These are phyloP conservation scores for Spondyliosoma cantharus DNA, from an alignment of 2,797 vertebrate genomes.

Conservation along the genomic window DNA sequence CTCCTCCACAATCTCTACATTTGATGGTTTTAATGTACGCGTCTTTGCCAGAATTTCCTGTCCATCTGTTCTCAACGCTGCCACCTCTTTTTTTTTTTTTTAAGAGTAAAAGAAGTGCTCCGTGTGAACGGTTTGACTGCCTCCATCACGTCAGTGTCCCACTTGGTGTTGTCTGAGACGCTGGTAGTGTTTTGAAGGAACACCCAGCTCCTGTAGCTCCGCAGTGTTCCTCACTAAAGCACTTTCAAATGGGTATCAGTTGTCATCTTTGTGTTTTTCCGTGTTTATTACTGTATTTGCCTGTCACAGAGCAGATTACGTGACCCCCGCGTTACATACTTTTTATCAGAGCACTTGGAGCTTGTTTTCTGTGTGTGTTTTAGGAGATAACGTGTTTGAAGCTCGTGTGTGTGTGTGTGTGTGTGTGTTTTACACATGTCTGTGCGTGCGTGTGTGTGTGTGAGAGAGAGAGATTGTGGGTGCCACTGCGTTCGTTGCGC, in stretches of 20 bases:
- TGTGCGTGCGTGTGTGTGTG: slow-evolving; percentile 7
- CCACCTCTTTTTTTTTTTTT: background rate
- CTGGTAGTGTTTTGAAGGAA: slow-evolving; percentile 39
- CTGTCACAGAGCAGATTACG: slow-evolving; percentile 24
- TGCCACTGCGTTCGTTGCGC: slow-evolving; percentile 71
- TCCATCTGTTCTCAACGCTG: background rate
- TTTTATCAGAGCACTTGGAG: slow-evolving; percentile 38
- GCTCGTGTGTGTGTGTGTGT: slow-evolving; percentile 15
- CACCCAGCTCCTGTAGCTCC: slow-evolving; percentile 45
- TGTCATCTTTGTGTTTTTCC: slow-evolving; percentile 38
- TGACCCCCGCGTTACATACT: slow-evolving; percentile 15
- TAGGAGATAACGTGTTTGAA: slow-evolving; percentile 45
- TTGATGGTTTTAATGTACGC: no score
- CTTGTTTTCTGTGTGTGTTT: slow-evolving; percentile 31
- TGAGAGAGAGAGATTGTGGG: slow-evolving; percentile 50
- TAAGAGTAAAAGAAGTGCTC: background rate
- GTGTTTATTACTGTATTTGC: slow-evolving; percentile 4
- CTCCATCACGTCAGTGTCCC: slow-evolving; percentile 38
- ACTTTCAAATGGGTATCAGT: slow-evolving; percentile 28
- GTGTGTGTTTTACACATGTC: slow-evolving; percentile 24
- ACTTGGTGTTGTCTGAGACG: slow-evolving; percentile 22
- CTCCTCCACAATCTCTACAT: no score
- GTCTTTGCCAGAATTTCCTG: background rate
- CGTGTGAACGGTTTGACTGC: background rate
- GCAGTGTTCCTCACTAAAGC: slow-evolving; percentile 44